These are phyloP conservation scores for Leptopilina myrica DNA, from an alignment of 2,888 invertebrate genomes.

Conservation along the genomic window DNA sequence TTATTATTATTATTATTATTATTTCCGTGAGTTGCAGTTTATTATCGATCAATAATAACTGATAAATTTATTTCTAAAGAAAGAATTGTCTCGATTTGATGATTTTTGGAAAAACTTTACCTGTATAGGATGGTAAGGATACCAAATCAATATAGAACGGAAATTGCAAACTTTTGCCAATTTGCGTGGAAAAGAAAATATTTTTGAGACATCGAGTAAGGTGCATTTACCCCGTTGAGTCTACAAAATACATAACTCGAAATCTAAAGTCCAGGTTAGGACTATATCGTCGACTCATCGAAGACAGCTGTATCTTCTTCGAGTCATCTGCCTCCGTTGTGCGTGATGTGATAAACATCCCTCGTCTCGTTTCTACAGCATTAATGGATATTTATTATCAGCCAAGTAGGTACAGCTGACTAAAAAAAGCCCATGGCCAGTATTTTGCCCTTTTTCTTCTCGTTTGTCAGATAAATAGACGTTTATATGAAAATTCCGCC, in stretches of 20 bases:
- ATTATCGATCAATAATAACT: too few species aligned
- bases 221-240: conserved; percentile 18
- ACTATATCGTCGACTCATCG: conserved; percentile 64
- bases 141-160: too few species aligned
- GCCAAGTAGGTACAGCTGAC: conserved; percentile 68
- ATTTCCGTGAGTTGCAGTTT: too few species aligned
- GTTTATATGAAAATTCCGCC: conserved; percentile 28
- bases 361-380: conserved; percentile 58
- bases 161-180: too few species aligned
- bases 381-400: conserved; percentile 76
- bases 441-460: conserved; percentile 8
- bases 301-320: conserved; percentile 73
- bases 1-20: too few species aligned
- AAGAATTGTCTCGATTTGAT: too few species aligned
- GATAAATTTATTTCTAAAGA: too few species aligned
- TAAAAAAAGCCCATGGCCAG: conserved; percentile 50
- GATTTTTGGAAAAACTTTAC: too few species aligned
- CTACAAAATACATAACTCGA: neutral
- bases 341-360: conserved; percentile 75
- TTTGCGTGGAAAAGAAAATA: too few species aligned
- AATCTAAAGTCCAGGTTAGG: conserved; percentile 49
- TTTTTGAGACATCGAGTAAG: neutral
- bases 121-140: too few species aligned
- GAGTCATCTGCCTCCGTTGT: conserved; percentile 73
- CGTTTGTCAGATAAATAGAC: conserved; percentile 37